Conservation (phyloP, 2,888 invertebrate species). For the Zeuzera pyrina region DNA sequence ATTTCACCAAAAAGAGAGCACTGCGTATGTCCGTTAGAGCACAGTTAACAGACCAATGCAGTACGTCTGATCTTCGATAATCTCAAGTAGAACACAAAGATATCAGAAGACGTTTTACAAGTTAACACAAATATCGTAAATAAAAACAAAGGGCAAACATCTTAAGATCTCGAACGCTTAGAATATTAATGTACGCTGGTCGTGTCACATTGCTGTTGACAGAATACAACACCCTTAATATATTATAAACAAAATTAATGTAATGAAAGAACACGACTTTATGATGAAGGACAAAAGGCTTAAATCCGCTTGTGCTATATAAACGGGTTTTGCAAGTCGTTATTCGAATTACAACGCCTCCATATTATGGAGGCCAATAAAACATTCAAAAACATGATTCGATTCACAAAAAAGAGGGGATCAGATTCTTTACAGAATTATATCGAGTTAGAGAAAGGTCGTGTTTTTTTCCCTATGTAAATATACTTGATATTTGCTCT, state of each 20-base stretch:
- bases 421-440: too few species aligned
- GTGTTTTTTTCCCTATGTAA: too few species aligned
- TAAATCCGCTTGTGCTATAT: conserved; percentile 1
- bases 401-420: conserved; percentile 28
- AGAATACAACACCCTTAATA: conserved; percentile 25
- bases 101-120: too few species aligned
- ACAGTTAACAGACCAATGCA: too few species aligned
- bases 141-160: conserved; percentile 17
- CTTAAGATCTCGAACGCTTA: conserved; percentile 23
- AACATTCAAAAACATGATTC: conserved; percentile 50
- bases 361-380: conserved; percentile 42
- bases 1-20: too few species aligned
- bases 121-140: too few species aligned
- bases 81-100: too few species aligned
- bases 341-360: conserved; percentile 45
- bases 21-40: too few species aligned
- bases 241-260: background rate
- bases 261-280: background rate
- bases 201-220: conserved; percentile 30
- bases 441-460: too few species aligned
- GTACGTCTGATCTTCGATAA: too few species aligned
- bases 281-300: background rate
- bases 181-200: conserved; percentile 35
- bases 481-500: too few species aligned
- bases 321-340: conserved; percentile 16